Evolutionary conservation across 2,113 vertebrate genomes (phyloP).

Genomic region (Nannospalax galili): DNA sequence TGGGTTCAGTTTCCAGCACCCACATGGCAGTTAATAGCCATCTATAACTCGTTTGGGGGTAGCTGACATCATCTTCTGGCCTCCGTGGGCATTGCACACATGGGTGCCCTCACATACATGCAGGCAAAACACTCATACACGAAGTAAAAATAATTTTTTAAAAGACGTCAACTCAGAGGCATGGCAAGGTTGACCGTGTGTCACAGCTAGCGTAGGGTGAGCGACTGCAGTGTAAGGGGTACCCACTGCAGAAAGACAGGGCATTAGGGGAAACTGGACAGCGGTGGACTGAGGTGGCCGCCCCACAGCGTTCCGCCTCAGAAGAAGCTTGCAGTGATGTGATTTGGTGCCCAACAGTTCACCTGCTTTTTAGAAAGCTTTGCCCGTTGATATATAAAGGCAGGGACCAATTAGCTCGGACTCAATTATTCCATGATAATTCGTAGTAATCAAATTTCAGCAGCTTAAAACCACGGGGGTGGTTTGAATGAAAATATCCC

Average conservation of each 20-base stretch:
- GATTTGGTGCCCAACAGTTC: background rate
- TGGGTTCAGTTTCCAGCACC: too few relatives aligned
- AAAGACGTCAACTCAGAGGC: background rate
- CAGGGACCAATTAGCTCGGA: background rate
- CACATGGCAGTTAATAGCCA: too few relatives aligned
- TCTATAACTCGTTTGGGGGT: too few relatives aligned
- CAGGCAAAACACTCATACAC: too few relatives aligned
- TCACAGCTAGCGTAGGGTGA: background rate
- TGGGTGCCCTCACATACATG: too few relatives aligned
- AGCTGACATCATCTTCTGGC: too few relatives aligned
- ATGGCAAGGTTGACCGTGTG: background rate
- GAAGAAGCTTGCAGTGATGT: background rate
- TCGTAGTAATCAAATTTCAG: background rate
- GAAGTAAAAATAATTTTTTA: background rate
- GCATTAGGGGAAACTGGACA: background rate
- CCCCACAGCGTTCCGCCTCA: background rate
- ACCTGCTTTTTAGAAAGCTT: conserved; percentile 3
- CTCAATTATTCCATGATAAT: background rate
- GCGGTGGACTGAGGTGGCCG: background rate
- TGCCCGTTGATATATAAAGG: background rate
- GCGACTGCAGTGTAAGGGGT: background rate
- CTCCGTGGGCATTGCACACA: too few relatives aligned
- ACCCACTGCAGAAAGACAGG: background rate
- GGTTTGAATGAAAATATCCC: too few relatives aligned
- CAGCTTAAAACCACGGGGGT: conserved; percentile 14